Conservation (phyloP, 2,797 vertebrate species). For the Corythornis leucogaster region DNA sequence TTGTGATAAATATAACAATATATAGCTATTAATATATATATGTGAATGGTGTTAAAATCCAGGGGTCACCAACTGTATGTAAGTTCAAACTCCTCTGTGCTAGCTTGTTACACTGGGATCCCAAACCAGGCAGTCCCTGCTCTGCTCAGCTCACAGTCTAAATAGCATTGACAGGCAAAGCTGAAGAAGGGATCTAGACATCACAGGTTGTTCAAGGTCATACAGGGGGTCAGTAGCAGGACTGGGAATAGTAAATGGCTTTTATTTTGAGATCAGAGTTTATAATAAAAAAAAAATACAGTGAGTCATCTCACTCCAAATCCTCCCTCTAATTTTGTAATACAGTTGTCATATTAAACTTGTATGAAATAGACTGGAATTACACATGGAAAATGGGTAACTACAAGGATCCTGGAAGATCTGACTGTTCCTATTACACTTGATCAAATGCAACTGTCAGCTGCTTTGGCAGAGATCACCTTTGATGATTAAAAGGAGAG, state of each 20-base stretch:
- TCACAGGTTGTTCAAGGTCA: constrained; percentile 45
- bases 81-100: background rate
- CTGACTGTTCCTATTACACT: constrained; percentile 66
- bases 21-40: background rate
- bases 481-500: constrained; percentile 72
- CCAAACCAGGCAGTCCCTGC: background rate
- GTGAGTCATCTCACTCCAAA: constrained; percentile 47
- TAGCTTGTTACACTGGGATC: background rate
- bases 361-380: constrained; percentile 71
- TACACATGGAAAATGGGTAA: constrained; percentile 66
- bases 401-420: constrained; percentile 69
- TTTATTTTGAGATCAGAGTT: constrained; percentile 28
- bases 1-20: background rate
- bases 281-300: background rate
- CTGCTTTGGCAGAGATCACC: constrained; percentile 59
- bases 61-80: background rate
- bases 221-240: background rate
- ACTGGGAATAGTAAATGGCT: background rate
- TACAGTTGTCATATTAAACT: constrained; percentile 70
- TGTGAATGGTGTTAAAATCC: background rate
- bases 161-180: constrained; percentile 15
- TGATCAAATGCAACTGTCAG: constrained; percentile 63
- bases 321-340: constrained; percentile 67
- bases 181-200: background rate
- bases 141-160: background rate